These are phyloP conservation scores for Apis florea DNA, from an alignment of 1,140 invertebrate species.

Conservation along the genomic window DNA sequence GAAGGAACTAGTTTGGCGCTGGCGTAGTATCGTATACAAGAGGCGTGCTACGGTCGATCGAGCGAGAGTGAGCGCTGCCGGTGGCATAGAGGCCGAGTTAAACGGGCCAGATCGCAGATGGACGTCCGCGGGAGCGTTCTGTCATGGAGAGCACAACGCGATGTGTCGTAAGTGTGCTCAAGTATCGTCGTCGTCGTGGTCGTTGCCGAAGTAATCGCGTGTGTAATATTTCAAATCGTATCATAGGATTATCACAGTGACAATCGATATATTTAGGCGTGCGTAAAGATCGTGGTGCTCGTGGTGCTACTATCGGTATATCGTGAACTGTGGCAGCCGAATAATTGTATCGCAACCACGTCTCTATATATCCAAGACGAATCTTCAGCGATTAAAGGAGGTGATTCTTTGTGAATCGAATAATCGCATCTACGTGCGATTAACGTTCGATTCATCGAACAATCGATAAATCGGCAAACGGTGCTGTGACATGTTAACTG, in stretches of 20 bases:
- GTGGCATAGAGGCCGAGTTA: slow-evolving; percentile 55
- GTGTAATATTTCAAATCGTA: slow-evolving; percentile 6
- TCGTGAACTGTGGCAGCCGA: slow-evolving; percentile 30
- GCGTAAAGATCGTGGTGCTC: slow-evolving; percentile 38
- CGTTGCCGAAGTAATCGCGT: slow-evolving; percentile 37
- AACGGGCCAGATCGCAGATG: slow-evolving; percentile 66
- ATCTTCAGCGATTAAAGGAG: not conserved
- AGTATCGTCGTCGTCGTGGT: slow-evolving; percentile 47
- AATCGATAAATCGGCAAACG: slow-evolving; percentile 31
- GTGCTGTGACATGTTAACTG: slow-evolving; percentile 32
- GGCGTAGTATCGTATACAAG: slow-evolving; percentile 44
- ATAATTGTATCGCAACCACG: slow-evolving; percentile 30
- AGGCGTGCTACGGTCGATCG: slow-evolving; percentile 62
- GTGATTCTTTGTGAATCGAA: not conserved
- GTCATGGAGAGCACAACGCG: slow-evolving; percentile 65
- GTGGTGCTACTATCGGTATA: slow-evolving; percentile 34
- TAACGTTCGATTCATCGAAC: not conserved
- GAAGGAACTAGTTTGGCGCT: slow-evolving; percentile 47
- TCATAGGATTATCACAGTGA: slow-evolving; percentile 28
- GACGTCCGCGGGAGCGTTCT: slow-evolving; percentile 66
- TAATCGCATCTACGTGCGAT: slow-evolving; percentile 20
- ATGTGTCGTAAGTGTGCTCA: slow-evolving; percentile 59
- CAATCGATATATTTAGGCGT: slow-evolving; percentile 27
- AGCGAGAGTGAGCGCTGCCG: slow-evolving; percentile 58
- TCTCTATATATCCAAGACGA: not conserved